These are phyloP conservation scores for Graptemys geographica DNA, from an alignment of 2,797 vertebrate genomes.

Conservation along the genomic window DNA sequence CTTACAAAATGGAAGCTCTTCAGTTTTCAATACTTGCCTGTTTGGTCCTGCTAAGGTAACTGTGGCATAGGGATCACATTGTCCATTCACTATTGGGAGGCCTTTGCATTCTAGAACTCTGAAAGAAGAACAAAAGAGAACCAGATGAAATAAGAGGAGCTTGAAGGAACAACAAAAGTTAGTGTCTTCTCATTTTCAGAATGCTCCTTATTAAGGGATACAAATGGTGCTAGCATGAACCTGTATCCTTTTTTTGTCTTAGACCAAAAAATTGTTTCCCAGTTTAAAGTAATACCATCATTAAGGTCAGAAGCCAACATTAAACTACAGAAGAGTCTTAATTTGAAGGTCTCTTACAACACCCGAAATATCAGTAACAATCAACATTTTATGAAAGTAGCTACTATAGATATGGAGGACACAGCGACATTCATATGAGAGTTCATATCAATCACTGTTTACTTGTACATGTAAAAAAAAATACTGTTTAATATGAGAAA, in stretches of 20 bases:
- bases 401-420: slow-evolving; percentile 50
- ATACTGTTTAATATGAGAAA: background rate
- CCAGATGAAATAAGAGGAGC: background rate
- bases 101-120: slow-evolving; percentile 98
- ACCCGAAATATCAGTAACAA: background rate
- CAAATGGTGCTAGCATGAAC: background rate
- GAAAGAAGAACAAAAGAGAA: background rate
- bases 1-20: background rate
- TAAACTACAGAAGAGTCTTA: slow-evolving; percentile 25
- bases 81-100: slow-evolving; percentile 97
- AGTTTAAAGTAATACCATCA: slow-evolving; percentile 13
- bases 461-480: slow-evolving; percentile 28
- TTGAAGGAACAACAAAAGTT: background rate
- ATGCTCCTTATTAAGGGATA: background rate
- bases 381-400: slow-evolving; percentile 24
- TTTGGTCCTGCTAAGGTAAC: slow-evolving; percentile 94
- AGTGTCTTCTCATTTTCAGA: background rate
- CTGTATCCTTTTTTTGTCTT: slow-evolving; percentile 11
- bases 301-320: background rate
- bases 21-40: slow-evolving; percentile 83
- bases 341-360: background rate
- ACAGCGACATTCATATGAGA: slow-evolving; percentile 15
- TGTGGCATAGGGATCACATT: slow-evolving; percentile 96
- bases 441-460: background rate
- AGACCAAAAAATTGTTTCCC: background rate